Evolutionary conservation across 2,113 vertebrate genomes (phyloP).

Genomic region (Xiphorhynchus elegans): DNA sequence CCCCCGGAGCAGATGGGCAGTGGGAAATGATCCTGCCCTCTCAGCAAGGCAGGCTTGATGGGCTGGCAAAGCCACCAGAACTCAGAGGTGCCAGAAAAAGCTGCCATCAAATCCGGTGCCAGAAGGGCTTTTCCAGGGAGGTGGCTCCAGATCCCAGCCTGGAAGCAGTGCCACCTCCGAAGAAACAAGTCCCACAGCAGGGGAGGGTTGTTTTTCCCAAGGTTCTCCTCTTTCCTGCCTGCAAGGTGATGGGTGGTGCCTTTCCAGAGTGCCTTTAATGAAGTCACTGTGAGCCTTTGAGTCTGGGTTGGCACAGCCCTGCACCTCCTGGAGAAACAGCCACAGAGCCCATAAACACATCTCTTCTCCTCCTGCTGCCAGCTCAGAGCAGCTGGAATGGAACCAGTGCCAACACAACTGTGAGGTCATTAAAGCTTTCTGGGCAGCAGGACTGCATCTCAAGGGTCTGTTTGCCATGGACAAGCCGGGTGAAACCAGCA

Average conservation of each 20-base stretch:
- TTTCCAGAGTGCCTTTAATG: background rate
- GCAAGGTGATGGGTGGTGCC: background rate
- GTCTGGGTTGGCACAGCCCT: background rate
- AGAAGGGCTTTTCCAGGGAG: background rate
- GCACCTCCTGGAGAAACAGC: background rate
- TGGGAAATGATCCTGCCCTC: background rate
- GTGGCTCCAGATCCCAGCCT: background rate
- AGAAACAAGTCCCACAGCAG: background rate
- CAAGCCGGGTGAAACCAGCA: background rate
- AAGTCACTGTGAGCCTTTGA: background rate
- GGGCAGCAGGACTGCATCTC: background rate
- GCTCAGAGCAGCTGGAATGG: conserved; percentile 12
- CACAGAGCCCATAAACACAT: background rate
- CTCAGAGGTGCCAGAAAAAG: background rate
- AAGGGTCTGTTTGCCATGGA: conserved; percentile 1
- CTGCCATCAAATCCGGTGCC: background rate
- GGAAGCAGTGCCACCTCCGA: background rate
- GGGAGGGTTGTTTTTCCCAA: background rate
- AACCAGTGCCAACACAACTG: background rate
- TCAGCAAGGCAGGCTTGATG: background rate
- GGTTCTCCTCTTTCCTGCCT: background rate
- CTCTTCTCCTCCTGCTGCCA: background rate
- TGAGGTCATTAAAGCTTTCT: background rate
- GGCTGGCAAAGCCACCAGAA: background rate
- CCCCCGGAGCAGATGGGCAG: background rate